phyloP scores from a whole-genome alignment of 1,140 invertebrate species.

The Pseudoatta argentina region DNA sequence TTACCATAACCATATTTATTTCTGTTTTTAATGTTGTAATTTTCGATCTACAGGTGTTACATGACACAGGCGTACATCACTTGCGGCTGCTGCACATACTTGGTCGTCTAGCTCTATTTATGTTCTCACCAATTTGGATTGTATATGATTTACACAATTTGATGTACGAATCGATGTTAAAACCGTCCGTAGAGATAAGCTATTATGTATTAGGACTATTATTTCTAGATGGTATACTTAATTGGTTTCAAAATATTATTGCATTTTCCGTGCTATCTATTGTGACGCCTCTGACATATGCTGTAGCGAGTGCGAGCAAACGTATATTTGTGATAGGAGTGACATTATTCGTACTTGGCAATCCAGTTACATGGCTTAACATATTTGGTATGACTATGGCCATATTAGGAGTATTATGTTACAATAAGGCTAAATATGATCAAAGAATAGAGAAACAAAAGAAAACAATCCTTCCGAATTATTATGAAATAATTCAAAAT shows the following conservation, averaged over 20 bases:
- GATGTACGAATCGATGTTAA: conserved; percentile 88
- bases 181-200: conserved; percentile 81
- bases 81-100: conserved; percentile 94
- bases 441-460: conserved; percentile 87
- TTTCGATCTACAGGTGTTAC: conserved; percentile 89
- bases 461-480: conserved; percentile 86
- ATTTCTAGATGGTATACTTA: conserved; percentile 94
- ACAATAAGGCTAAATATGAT: conserved; percentile 95
- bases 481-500: conserved; percentile 80
- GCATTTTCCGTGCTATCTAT: conserved; percentile 97
- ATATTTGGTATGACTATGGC: conserved; percentile 96
- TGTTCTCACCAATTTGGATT: conserved; percentile 96
- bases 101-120: conserved; percentile 91
- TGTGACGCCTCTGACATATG: conserved; percentile 97
- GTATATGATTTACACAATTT: conserved; percentile 91
- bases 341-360: conserved; percentile 95
- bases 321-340: conserved; percentile 96
- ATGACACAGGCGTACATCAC: conserved; percentile 96
- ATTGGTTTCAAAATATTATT: conserved; percentile 97
- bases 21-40: conserved; percentile 16
- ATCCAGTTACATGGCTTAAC: conserved; percentile 96
- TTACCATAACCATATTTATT: not conserved
- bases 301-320: conserved; percentile 98
- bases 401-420: conserved; percentile 95
- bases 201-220: conserved; percentile 89